phyloP scores from a whole-genome alignment of 2,113 vertebrate species.

The Cyanistes caeruleus region DNA sequence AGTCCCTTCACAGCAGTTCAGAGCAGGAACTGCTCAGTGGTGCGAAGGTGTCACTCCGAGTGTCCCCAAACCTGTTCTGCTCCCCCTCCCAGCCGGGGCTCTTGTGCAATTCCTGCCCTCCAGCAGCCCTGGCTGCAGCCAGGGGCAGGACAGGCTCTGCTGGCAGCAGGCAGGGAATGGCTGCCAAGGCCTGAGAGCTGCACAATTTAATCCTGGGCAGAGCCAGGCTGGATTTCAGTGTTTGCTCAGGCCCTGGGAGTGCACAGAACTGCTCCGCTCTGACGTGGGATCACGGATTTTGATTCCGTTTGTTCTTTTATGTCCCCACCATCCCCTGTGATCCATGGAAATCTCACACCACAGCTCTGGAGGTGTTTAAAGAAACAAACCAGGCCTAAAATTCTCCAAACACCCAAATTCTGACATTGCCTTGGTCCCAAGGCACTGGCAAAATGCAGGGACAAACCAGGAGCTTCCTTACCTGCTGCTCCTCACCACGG shows the following conservation, averaged over 20 bases:
- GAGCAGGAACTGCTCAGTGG: background rate
- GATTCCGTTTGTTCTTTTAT: background rate
- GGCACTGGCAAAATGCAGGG: accelerated
- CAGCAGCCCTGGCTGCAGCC: background rate
- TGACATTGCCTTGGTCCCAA: background rate
- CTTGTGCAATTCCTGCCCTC: background rate
- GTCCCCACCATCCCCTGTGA: background rate
- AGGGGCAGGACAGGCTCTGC: background rate
- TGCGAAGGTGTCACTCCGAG: accelerated
- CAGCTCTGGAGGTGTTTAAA: background rate
- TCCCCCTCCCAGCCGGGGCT: background rate
- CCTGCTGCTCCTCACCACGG: background rate
- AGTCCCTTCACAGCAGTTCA: accelerated
- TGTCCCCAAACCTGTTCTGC: background rate
- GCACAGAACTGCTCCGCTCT: background rate
- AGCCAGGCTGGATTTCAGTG: background rate
- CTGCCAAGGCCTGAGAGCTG: background rate
- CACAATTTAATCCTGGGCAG: background rate
- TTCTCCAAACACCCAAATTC: background rate
- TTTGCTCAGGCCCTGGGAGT: background rate
- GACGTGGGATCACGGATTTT: accelerated
- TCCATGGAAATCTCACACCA: background rate
- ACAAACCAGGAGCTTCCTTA: background rate
- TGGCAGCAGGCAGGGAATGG: background rate
- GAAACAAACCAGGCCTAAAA: background rate